A percentile compares a stretch with the other conserved stretches of the same genome.
phyloP scores from a whole-genome alignment of 2,888 invertebrate species.

The Tinea trinotella region DNA sequence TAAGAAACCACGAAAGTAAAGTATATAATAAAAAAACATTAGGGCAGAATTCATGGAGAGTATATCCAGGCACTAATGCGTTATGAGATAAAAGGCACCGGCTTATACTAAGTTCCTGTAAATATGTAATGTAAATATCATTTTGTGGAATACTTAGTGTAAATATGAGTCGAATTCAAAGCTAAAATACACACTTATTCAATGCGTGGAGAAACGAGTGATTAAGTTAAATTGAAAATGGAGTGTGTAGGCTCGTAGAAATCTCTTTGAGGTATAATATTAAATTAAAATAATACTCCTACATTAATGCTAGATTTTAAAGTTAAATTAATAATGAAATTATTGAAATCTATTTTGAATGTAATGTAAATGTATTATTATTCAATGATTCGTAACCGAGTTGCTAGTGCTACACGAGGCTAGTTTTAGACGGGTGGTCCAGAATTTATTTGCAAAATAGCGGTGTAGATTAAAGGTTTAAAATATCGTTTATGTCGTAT shows the following conservation, averaged over 20 bases:
- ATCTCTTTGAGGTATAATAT: not conserved
- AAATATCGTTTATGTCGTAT: too few species aligned
- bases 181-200: not conserved
- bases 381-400: too few species aligned
- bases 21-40: conserved; percentile 14
- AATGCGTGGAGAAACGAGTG: not conserved
- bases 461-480: too few species aligned
- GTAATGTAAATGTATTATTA: not conserved
- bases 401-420: too few species aligned
- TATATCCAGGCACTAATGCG: conserved; percentile 9
- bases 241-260: not conserved
- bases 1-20: not conserved
- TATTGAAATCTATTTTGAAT: not conserved
- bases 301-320: not conserved
- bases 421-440: too few species aligned
- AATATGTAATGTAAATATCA: conserved; percentile 16
- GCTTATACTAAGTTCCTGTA: conserved; percentile 6
- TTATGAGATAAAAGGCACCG: conserved; percentile 16
- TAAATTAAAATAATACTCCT: not conserved
- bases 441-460: too few species aligned
- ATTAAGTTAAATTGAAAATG: not conserved
- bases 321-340: not conserved
- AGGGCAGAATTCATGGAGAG: conserved; percentile 6
- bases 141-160: conserved; percentile 15
- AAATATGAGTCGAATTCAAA: not conserved